These are phyloP conservation scores for Nycteola revayana DNA, from an alignment of 2,888 invertebrate genomes.

Conservation along the genomic window DNA sequence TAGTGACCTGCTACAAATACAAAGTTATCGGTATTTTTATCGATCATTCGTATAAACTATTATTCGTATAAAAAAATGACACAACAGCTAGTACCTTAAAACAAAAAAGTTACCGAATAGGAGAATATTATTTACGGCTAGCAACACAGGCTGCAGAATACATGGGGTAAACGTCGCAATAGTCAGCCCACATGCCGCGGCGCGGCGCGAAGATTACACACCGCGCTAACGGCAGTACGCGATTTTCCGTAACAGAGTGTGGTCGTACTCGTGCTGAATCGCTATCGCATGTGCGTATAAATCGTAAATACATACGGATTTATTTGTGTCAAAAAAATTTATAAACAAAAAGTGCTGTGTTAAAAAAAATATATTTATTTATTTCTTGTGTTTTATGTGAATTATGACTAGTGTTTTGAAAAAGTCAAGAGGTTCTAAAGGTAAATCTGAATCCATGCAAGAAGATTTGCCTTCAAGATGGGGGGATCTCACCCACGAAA, in stretches of 20 bases:
- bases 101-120: constrained; percentile 7
- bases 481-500: constrained; percentile 58
- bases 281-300: constrained; percentile 25
- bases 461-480: constrained; percentile 73
- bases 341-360: constrained; percentile 30
- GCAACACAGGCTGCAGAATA: constrained; percentile 32
- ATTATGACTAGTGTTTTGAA: constrained; percentile 79
- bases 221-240: constrained; percentile 14
- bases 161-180: constrained; percentile 27
- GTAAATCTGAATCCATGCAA: constrained; percentile 79
- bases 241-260: constrained; percentile 11
- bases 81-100: too few species aligned
- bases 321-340: constrained; percentile 17
- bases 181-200: constrained; percentile 20
- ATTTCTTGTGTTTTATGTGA: constrained; percentile 63
- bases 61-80: too few species aligned
- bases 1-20: too few species aligned
- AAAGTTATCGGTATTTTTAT: too few species aligned
- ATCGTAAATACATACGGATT: constrained; percentile 23
- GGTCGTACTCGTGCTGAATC: constrained; percentile 19
- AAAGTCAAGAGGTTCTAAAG: constrained; percentile 73
- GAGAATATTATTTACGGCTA: constrained; percentile 18
- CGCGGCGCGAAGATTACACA: constrained; percentile 16
- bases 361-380: constrained; percentile 10
- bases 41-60: too few species aligned